Evolutionary conservation across 2,888 invertebrate genomes (phyloP).

Genomic region (Nematopogon swammerdamellus): DNA sequence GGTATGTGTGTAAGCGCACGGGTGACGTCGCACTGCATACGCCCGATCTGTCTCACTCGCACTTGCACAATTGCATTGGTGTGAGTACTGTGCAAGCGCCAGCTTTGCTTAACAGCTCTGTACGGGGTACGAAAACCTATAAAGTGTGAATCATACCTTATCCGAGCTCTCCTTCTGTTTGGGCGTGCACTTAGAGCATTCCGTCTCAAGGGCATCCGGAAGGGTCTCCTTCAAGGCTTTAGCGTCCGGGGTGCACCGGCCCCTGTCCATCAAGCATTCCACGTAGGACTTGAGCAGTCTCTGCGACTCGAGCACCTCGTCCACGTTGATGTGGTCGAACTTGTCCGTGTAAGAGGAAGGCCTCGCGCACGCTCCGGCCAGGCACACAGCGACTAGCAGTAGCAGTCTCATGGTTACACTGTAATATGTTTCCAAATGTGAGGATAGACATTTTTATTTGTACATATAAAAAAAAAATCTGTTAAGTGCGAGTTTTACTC

Average conservation of each 20-base stretch:
- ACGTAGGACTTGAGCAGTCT: constrained; percentile 65
- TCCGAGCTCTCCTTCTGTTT: constrained; percentile 54
- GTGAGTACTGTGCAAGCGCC: too few species aligned
- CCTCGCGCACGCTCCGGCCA: constrained; percentile 30
- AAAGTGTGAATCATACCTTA: constrained; percentile 23
- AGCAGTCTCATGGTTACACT: constrained; percentile 43
- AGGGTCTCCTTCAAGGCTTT: constrained; percentile 56
- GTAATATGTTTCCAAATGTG: too few species aligned
- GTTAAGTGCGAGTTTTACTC: too few species aligned
- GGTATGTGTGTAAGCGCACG: too few species aligned
- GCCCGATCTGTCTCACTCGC: too few species aligned
- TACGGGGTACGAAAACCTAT: too few species aligned
- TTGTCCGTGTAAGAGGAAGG: constrained; percentile 61
- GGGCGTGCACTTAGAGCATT: constrained; percentile 68
- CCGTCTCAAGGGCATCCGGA: constrained; percentile 68
- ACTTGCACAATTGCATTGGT: too few species aligned
- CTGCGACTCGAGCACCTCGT: constrained; percentile 62
- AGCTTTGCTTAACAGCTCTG: too few species aligned
- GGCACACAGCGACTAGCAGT: constrained; percentile 29
- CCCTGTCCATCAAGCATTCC: constrained; percentile 63
- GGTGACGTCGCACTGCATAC: too few species aligned
- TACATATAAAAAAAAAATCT: too few species aligned
- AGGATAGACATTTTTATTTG: too few species aligned
- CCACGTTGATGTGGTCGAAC: constrained; percentile 67
- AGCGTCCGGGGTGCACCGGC: constrained; percentile 66